Evolutionary conservation across 92 coral and sea anemone genomes (phyloP).

Genomic region (Epizoanthus stellaris): DNA sequence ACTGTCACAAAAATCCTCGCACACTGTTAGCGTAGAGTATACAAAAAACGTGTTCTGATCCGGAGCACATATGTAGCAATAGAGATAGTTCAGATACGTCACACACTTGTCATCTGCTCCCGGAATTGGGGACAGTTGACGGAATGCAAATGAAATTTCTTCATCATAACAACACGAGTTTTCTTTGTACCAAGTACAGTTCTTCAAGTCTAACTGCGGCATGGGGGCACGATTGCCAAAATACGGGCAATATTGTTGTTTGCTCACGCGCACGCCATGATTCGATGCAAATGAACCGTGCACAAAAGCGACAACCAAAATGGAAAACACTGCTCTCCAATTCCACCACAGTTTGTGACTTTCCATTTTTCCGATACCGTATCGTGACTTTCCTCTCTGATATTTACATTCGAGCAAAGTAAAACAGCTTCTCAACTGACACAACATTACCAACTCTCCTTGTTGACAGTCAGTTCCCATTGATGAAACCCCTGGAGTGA

Average conservation of each 20-base stretch:
- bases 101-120: constrained; percentile 74
- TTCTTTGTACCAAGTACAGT: constrained; percentile 96
- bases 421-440: constrained; percentile 8
- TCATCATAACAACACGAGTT: constrained; percentile 89
- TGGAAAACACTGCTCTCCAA: background rate
- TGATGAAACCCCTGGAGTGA: background rate
- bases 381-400: constrained; percentile 33
- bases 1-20: constrained; percentile 88
- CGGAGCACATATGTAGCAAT: constrained; percentile 98
- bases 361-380: constrained; percentile 21
- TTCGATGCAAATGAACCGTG: background rate
- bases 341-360: background rate
- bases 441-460: background rate
- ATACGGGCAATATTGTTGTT: constrained; percentile 88
- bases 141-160: constrained; percentile 80
- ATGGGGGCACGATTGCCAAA: constrained; percentile 95
- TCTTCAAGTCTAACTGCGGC: constrained; percentile 75
- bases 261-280: background rate
- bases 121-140: constrained; percentile 72
- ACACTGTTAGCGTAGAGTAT: constrained; percentile 80
- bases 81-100: constrained; percentile 75
- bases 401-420: constrained; percentile 23
- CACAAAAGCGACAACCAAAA: background rate
- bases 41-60: constrained; percentile 88
- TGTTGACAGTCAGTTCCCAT: constrained; percentile 27